Evolutionary conservation across 2,888 invertebrate species (phyloP), one percentile per base, ranked within the genome.

Genomic region (Dicyrtomina minuta): DNA sequence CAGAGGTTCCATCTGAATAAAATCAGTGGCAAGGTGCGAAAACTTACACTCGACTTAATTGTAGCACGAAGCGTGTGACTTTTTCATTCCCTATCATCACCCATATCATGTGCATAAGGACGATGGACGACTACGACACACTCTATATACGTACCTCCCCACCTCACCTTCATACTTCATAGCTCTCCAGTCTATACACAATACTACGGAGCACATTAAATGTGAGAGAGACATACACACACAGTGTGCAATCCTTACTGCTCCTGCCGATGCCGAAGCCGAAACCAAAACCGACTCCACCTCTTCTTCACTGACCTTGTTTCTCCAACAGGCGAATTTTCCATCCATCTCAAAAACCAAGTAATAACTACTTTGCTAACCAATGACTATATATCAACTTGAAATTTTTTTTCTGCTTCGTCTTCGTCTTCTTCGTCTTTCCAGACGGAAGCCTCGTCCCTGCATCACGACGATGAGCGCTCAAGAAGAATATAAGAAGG

Each of bases 11-110:
- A 72, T 72, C 65, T 55, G 53, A 53, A 55, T 53, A 43, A 65
- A 65, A 56, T 55, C 56, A 68, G 70, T 68, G 59, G 60, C 43
- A 53, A 72, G 70, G 72, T 72, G 72, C 70, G 72, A 72, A 72
- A 70, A 70, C 33, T 72, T 68, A 66, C 72, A 70, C 72, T 70
- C 68, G 27, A 55, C 65, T 67, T 72, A 71, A 71, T 71, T 71
- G 68, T 49, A 66, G 65, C 43, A 49, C 58, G n/a, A 33, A 65
- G 65, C 41, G 43, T 55, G 22, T 43, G 56, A 53, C 53, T 65
- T 27, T 58, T 41, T 58, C 58, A 58, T 33, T 33, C 58, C 20
- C 58, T 20, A 41, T 27, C 58, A 27, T 17, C 24, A 13, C 22
- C 58, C 58, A 58, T 58, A 51, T 51, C 51, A 33, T 5, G 3